Evolutionary conservation across 2,797 vertebrate genomes (phyloP), one percentile per base, ranked within the genome.

Genomic region (Clarias platycephalus): DNA sequence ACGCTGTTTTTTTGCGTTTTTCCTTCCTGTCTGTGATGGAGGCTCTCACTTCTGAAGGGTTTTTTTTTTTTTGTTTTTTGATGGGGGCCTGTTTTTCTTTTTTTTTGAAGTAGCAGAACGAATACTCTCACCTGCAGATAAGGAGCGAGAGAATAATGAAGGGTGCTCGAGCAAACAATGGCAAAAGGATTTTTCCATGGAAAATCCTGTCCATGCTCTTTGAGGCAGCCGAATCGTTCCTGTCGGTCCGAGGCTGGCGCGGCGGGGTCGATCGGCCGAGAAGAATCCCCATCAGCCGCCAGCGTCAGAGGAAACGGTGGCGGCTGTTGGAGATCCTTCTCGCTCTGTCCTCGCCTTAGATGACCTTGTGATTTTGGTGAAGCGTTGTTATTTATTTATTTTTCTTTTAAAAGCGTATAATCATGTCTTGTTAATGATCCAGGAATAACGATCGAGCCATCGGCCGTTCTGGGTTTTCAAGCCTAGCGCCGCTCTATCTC

Each of bases 41-140:
- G 60, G 10, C 84, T 80, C 79, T 58, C 68, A 22, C 64, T 60
- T 90, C 68, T 85, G 74, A 80, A 86, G 79, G 10, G 20, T 68
- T 70, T 82, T 79, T 40, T 40, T 40, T 7, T 40, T 40, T 40
- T 40, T 40, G n/a, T n/a, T n/a, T n/a, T n/a, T 37, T 3, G 37
- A 4, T 3, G 18, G 28, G 44, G 77, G 26, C 13, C 49, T 44
- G 26, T 16, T 8, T 72, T 18, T 26, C 16, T 55, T 18, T 79
- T 57, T 49, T 84, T 77, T 34, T 82, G 40, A 74, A 84, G 78
- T 72, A 82, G 67, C 85, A 66, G 63, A 72, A 71, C 77, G 81
- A 82, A 84, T 83, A 76, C 64, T 74, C 83, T 68, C 86, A 84
- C 82, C 80, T 82, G 80, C 70, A 78, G 71, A 77, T 74, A 80